Evolutionary conservation across 2,888 invertebrate species (phyloP), one percentile per base, ranked within the genome.

Genomic region (Aplocera efformata): DNA sequence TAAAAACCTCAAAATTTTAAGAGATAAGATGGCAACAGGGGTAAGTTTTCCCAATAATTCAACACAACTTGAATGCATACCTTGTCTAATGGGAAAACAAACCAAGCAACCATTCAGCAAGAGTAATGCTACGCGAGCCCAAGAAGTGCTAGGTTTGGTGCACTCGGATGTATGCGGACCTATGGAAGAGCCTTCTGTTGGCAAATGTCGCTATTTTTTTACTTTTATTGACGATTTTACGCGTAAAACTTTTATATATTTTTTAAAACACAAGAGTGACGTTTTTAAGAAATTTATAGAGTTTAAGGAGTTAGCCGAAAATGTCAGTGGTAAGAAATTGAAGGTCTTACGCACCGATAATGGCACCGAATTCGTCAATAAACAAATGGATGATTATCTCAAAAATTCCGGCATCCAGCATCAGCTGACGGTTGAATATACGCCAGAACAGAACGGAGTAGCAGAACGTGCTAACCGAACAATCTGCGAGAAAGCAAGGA

Each of bases 11-110:
- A 7, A 24, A 1, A 23, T 52, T 9, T 7, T 53, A n/a, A 32
- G 38, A 7, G 27, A 36, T 36, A 51, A 48, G 41, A 48, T 51
- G 43, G 51, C 21, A 5, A 17, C 29, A 10, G 47, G 51, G 8
- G 47, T 50, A 3, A 17, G 5, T 17, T 17, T 3, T 11, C 9
- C 29, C 8, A 9, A 4, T 25, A 8, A 7, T 8, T 20, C 11
- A 21, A 21, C 27, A 8, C n/a, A 7, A 11, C n/a, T n/a, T n/a
- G n/a, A n/a, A n/a, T 48, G 49, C 28, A 30, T 30, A 6, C 17
- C 44, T 6, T 58, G 58, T 23, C 49, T 56, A 32, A 51, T 53
- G 21, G 56, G 56, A 0, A 60, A 60, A 13, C 59, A 56, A 24
- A 37, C 36, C 6, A 32, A 48, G 9, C 25, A 49, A 31, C 52